Evolutionary conservation across 1,140 invertebrate species (phyloP), one percentile per base, ranked within the genome.

Genomic region (Agrypnia vestita): DNA sequence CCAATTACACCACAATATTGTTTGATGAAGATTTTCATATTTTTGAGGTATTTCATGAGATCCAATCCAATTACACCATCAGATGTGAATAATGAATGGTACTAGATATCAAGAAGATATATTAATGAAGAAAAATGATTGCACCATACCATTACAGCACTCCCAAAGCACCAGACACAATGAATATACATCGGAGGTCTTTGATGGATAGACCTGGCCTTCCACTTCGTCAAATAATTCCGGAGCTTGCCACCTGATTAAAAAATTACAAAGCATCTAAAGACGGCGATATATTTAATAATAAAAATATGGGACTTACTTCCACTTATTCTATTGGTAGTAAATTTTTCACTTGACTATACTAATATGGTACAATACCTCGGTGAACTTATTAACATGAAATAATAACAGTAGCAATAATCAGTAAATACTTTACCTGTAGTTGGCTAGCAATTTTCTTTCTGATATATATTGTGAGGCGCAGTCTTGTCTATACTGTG

Each of bases 121-220:
- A n/a, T n/a, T n/a, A n/a, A n/a, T n/a, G n/a, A n/a, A 79, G 51
- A 73, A 67, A 13, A 51, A 51, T 12, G 49, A 51, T 35, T 51
- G 49, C 11, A 15, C 3, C 12, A 25, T 81, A 89, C 88, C 86
- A 81, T 88, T 88, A 82, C 87, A 88, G 71, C 87, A 85, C 77
- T 89, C 88, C 87, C 87, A 88, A 35, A 89, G 82, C 7, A 89
- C 78, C 13, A 88, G 47, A 77, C 86, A 86, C 4, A 89, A 80
- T 0, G 87, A 88, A 56, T 89, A 89, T 9, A 88, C 88, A 76
- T 88, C 87, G 15, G 85, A 88, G 67, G 84, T 86, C 3, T 84
- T 84, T 76, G 86, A 87, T 0, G 86, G 84, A 51, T 85, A 83
- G n/a, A 89, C 87, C 11, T 85, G 64, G 1, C 85, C 87, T 43